A percentile compares a stretch with the other conserved stretches of the same genome.
These are phyloP conservation scores for Idaea biselata DNA, from an alignment of 2,888 invertebrate genomes.

Conservation along the genomic window DNA sequence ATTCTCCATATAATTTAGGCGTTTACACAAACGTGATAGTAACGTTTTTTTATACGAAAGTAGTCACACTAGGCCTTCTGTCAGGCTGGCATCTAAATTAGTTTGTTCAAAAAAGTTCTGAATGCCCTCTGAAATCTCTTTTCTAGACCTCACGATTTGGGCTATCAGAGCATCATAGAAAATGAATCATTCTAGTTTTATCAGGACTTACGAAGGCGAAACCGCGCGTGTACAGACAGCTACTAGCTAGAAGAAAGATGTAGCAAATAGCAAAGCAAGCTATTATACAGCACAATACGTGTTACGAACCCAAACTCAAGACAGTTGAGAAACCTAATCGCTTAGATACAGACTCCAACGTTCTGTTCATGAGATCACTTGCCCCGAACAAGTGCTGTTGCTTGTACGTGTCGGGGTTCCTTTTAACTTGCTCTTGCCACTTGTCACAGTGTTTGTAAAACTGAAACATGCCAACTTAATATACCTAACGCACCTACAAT, in stretches of 20 bases:
- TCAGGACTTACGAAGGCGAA: too few relatives aligned
- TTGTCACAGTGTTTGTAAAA: slow-evolving; percentile 89
- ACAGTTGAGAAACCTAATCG: slow-evolving; percentile 80
- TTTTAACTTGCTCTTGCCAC: slow-evolving; percentile 85
- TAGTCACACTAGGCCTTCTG: too few relatives aligned
- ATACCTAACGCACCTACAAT: too few relatives aligned
- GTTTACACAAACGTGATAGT: too few relatives aligned
- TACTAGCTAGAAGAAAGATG: slow-evolving; percentile 21
- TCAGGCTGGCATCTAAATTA: too few relatives aligned
- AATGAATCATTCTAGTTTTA: too few relatives aligned
- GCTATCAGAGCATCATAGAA: too few relatives aligned
- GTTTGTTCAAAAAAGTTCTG: too few relatives aligned
- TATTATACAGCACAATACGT: slow-evolving; percentile 28
- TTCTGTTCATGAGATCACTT: slow-evolving; percentile 78
- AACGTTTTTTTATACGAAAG: too few relatives aligned
- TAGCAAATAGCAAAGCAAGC: slow-evolving; percentile 60
- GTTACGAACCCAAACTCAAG: slow-evolving; percentile 75
- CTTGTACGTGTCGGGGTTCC: slow-evolving; percentile 81
- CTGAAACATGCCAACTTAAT: slow-evolving; percentile 75
- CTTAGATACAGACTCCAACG: slow-evolving; percentile 80
- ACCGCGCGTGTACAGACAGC: neutral
- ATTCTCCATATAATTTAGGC: too few relatives aligned
- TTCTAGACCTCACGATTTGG: too few relatives aligned
- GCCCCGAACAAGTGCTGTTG: slow-evolving; percentile 79
- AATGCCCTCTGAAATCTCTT: too few relatives aligned